Evolutionary conservation across 1,140 invertebrate species (phyloP).

Genomic region (Luehdorfia chinensis): DNA sequence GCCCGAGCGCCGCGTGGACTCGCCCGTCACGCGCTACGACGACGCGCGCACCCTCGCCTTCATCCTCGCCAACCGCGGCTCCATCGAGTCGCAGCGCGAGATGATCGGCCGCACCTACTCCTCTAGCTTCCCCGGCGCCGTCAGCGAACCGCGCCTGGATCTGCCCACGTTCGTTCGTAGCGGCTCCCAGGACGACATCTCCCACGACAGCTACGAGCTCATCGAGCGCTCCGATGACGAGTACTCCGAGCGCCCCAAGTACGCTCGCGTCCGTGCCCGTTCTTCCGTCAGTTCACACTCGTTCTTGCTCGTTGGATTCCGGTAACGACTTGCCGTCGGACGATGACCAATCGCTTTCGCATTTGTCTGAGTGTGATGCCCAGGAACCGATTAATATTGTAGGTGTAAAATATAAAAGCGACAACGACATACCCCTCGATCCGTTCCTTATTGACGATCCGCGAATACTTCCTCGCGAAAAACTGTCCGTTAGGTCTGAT

Average conservation of each 20-base stretch:
- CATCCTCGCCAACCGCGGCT: constrained; percentile 61
- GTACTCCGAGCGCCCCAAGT: constrained; percentile 58
- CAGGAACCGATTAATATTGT: constrained; percentile 49
- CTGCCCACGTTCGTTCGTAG: constrained; percentile 79
- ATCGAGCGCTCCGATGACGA: constrained; percentile 86
- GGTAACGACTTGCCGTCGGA: constrained; percentile 83
- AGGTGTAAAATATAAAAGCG: constrained; percentile 79
- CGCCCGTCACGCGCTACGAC: constrained; percentile 86
- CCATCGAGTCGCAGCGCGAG: constrained; percentile 79
- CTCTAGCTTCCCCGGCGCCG: constrained; percentile 89
- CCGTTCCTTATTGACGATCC: constrained; percentile 83
- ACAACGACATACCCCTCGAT: constrained; percentile 78
- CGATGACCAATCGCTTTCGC: constrained; percentile 78
- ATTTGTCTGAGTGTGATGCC: constrained; percentile 69
- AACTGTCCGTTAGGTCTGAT: constrained; percentile 82
- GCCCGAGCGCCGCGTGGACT: constrained; percentile 78
- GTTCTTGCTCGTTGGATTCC: constrained; percentile 83
- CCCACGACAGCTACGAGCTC: constrained; percentile 92
- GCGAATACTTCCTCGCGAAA: constrained; percentile 81
- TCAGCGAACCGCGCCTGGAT: constrained; percentile 80
- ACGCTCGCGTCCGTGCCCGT: constrained; percentile 43
- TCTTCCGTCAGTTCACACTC: constrained; percentile 61
- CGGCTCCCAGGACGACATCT: constrained; percentile 90
- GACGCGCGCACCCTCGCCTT: constrained; percentile 78
- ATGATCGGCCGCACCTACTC: constrained; percentile 84